phyloP scores from a whole-genome alignment of 2,888 invertebrate species.

The Phyllotreta striolata region DNA sequence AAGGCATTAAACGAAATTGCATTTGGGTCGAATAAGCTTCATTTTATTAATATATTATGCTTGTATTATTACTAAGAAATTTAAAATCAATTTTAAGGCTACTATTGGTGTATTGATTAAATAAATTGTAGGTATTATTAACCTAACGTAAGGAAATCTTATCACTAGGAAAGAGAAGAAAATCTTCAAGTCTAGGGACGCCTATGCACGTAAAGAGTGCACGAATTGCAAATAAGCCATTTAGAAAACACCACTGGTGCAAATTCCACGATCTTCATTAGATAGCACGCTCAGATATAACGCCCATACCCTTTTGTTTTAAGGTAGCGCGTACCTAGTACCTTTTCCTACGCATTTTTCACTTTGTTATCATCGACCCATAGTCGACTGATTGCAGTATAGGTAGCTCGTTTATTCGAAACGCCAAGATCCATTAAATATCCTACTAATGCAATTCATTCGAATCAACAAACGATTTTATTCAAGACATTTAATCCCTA shows the following conservation, averaged over 20 bases:
- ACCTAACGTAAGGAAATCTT: background rate
- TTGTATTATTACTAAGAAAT: too few relatives aligned
- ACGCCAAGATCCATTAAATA: too few relatives aligned
- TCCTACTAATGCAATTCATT: too few relatives aligned
- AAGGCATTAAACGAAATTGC: background rate
- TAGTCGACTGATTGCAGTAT: too few relatives aligned
- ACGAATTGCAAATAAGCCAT: slow-evolving; percentile 46
- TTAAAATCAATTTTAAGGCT: too few relatives aligned
- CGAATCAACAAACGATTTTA: too few relatives aligned
- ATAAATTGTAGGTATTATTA: background rate
- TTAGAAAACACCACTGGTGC: slow-evolving; percentile 49
- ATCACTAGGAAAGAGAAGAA: background rate
- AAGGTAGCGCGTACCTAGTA: slow-evolving; percentile 51
- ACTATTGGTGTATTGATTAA: too few relatives aligned
- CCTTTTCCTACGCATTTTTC: slow-evolving; percentile 37
- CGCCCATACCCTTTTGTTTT: slow-evolving; percentile 47
- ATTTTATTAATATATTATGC: too few relatives aligned
- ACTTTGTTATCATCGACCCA: slow-evolving; percentile 13
- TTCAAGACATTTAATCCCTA: too few relatives aligned
- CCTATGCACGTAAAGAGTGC: slow-evolving; percentile 38
- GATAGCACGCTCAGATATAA: slow-evolving; percentile 47
- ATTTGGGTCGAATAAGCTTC: too few relatives aligned
- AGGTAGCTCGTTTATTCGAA: too few relatives aligned
- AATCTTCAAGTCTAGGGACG: background rate
- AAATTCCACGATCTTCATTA: slow-evolving; percentile 54